Conservation (phyloP, 2,113 vertebrate genomes). For the Pycnonotus jocosus region DNA sequence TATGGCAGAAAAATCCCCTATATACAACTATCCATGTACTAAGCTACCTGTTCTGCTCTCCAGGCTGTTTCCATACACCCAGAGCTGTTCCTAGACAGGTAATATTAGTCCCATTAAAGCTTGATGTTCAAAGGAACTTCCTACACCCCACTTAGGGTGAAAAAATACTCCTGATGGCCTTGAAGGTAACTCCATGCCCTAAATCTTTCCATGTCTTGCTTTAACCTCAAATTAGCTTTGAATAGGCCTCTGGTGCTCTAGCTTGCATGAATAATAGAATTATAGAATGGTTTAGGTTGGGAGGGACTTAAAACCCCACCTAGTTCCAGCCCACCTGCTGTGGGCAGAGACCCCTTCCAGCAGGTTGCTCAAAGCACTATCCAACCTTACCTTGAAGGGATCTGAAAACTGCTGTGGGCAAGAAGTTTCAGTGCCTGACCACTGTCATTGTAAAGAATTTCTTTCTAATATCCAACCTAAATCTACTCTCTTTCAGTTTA, state of each 20-base stretch:
- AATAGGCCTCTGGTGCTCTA: not conserved
- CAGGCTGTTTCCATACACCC: not conserved
- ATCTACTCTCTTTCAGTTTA: not conserved
- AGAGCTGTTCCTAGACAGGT: not conserved
- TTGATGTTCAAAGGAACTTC: not conserved
- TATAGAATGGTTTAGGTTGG: not conserved
- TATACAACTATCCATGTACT: not conserved
- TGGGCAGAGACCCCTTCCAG: not conserved
- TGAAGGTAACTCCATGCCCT: not conserved
- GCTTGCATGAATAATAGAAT: not conserved
- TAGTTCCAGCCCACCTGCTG: not conserved
- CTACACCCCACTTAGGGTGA: not conserved
- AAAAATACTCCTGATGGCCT: not conserved
- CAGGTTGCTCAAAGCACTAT: not conserved
- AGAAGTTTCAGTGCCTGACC: not conserved
- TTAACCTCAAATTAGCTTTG: not conserved
- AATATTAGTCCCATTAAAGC: not conserved
- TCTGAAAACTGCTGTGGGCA: not conserved
- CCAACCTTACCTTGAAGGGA: not conserved
- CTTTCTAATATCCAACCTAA: not conserved
- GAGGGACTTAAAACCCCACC: not conserved
- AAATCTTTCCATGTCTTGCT: not conserved
- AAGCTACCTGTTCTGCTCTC: not conserved
- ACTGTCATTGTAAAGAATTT: fast-evolving
- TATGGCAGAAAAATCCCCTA: not conserved